Percentiles rank a stretch among this genome's conserved stretches.
Evolutionary conservation across 2,113 vertebrate genomes (phyloP).

Genomic region (Melanotaenia duboulayi): DNA sequence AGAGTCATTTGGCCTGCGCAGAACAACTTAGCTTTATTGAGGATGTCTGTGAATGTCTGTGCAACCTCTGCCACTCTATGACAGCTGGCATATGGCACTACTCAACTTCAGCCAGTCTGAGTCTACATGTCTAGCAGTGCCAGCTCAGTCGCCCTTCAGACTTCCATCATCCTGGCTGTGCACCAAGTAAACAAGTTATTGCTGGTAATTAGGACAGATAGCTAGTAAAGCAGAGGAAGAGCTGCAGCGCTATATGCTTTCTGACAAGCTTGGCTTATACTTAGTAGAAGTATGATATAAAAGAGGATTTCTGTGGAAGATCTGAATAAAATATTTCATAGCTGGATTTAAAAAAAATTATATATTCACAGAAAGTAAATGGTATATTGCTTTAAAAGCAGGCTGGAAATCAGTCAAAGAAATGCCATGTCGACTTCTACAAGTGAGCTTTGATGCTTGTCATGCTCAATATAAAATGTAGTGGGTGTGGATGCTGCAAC

Average conservation of each 20-base stretch:
- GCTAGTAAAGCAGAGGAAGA: conserved; percentile 34
- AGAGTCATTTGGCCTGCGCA: not conserved
- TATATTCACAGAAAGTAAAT: conserved; percentile 32
- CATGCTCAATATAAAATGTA: conserved; percentile 43
- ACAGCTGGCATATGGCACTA: conserved; percentile 64
- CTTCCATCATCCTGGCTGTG: conserved; percentile 59
- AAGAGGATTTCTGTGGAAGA: conserved; percentile 15
- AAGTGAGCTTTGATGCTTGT: conserved; percentile 40
- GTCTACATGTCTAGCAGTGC: conserved; percentile 44
- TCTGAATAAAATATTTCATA: conserved; percentile 27
- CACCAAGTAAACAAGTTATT: conserved; percentile 62
- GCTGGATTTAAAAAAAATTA: conserved; percentile 11
- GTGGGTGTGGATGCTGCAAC: conserved; percentile 37
- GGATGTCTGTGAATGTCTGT: conserved; percentile 24
- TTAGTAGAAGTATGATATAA: conserved; percentile 20
- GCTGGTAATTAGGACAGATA: conserved; percentile 63
- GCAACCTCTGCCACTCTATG: conserved; percentile 57
- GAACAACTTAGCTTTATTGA: not conserved
- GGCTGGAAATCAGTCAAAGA: conserved; percentile 41
- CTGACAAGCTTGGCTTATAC: conserved; percentile 33
- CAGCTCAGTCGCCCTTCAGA: conserved; percentile 53
- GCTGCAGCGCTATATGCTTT: conserved; percentile 20
- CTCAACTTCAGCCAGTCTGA: conserved; percentile 48
- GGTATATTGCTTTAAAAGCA: conserved; percentile 27
- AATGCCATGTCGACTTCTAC: conserved; percentile 21